Conservation (phyloP, 2,113 vertebrate species). For the Coregonus clupeaformis region DNA sequence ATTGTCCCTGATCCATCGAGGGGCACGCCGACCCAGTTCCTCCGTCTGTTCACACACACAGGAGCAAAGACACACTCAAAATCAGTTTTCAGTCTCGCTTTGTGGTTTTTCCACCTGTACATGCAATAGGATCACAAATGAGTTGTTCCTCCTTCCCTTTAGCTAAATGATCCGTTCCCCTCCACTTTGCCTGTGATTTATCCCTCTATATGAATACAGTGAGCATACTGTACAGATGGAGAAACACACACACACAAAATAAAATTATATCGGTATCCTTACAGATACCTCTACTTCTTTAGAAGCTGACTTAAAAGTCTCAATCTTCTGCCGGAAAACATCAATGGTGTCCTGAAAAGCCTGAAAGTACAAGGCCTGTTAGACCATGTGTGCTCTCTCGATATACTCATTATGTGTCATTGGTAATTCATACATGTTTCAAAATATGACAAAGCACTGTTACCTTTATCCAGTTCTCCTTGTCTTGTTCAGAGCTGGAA, state of each 20-base stretch:
- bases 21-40: conserved; percentile 88
- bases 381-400: too few species aligned
- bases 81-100: too few species aligned
- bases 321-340: conserved; percentile 87
- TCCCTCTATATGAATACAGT: neutral
- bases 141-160: neutral
- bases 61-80: neutral
- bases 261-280: conserved; percentile 49
- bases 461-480: conserved; percentile 95
- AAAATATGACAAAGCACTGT: neutral
- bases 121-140: conserved; percentile 29
- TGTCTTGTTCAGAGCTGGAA: conserved; percentile 87
- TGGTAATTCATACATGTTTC: neutral
- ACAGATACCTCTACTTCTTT: conserved; percentile 87
- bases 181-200: too few species aligned
- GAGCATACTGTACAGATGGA: neutral
- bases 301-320: conserved; percentile 86
- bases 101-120: neutral
- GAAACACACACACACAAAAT: conserved; percentile 7
- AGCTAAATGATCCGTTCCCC: neutral
- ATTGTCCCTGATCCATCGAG: conserved; percentile 92
- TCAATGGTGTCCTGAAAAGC: conserved; percentile 83
- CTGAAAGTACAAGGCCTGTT: conserved; percentile 65
- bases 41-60: conserved; percentile 66
- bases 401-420: neutral